These are phyloP conservation scores for Vireo altiloquus DNA, from an alignment of 2,113 vertebrate genomes.

Conservation along the genomic window DNA sequence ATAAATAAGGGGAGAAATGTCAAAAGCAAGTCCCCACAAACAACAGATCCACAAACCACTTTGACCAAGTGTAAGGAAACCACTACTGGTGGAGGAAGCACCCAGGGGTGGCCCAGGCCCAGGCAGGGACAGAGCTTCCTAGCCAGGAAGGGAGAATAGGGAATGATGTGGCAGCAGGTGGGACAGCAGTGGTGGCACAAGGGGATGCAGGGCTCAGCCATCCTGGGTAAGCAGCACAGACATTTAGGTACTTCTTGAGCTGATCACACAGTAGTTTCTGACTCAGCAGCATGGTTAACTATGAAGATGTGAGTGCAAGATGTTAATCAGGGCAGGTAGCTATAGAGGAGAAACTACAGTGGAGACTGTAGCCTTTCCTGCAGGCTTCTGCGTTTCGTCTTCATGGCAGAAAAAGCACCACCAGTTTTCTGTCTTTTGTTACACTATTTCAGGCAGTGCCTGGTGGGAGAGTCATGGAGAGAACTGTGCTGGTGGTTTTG, in stretches of 20 bases:
- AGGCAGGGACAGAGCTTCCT: not conserved
- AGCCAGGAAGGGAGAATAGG: no score
- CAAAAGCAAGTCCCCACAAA: not conserved
- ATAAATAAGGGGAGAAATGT: not conserved
- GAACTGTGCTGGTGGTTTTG: not conserved
- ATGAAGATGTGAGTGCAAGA: not conserved
- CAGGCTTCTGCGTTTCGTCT: not conserved
- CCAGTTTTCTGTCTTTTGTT: not conserved
- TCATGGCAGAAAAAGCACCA: not conserved
- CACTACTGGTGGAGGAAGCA: not conserved
- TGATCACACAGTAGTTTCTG: not conserved
- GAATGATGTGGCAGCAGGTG: rapidly evolving
- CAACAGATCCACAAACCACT: not conserved
- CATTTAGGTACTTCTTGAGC: not conserved
- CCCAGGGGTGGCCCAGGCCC: rapidly evolving
- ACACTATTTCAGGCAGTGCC: not conserved
- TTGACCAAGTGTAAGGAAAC: not conserved
- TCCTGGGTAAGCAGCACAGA: not conserved
- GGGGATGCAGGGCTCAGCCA: not conserved
- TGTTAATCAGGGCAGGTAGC: not conserved
- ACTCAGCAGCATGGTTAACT: not conserved
- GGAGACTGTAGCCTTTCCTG: not conserved
- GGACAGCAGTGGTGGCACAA: not conserved
- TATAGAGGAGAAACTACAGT: not conserved
- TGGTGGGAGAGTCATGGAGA: not conserved